These are phyloP conservation scores for Calycopis cecrops DNA, from an alignment of 1,140 invertebrate genomes.

Conservation along the genomic window DNA sequence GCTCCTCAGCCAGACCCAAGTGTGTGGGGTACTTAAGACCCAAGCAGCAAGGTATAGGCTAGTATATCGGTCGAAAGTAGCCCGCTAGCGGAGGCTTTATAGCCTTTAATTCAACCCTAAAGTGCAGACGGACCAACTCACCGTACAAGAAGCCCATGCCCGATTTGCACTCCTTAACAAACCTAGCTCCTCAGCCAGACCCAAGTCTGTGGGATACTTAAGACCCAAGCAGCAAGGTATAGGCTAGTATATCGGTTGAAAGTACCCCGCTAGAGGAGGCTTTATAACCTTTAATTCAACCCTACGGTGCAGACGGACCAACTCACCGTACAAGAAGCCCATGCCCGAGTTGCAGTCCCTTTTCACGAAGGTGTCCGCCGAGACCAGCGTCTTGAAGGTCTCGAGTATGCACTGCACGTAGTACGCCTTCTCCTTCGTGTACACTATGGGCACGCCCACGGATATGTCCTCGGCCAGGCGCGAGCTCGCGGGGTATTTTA, in stretches of 20 bases:
- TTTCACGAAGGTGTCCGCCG: constrained; percentile 78
- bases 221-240: too few species aligned
- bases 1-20: too few species aligned
- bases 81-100: too few species aligned
- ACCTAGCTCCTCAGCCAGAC: constrained; percentile 74
- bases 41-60: too few species aligned
- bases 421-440: constrained; percentile 79
- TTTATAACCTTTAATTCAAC: too few species aligned
- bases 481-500: constrained; percentile 66
- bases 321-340: constrained; percentile 85
- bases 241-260: too few species aligned
- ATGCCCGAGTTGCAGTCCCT: constrained; percentile 78
- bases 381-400: constrained; percentile 81
- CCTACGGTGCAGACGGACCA: not conserved
- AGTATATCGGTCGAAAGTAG: too few species aligned
- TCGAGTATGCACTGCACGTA: constrained; percentile 79
- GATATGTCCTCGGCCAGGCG: constrained; percentile 71
- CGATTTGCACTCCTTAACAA: constrained; percentile 78
- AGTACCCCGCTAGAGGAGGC: too few species aligned
- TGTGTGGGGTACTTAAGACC: too few species aligned
- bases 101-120: too few species aligned
- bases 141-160: constrained; percentile 85
- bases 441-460: constrained; percentile 66
- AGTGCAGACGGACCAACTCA: constrained; percentile 71
- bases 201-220: constrained; percentile 65